phyloP scores from a whole-genome alignment of 2,113 vertebrate species.

The Calypte anna region DNA sequence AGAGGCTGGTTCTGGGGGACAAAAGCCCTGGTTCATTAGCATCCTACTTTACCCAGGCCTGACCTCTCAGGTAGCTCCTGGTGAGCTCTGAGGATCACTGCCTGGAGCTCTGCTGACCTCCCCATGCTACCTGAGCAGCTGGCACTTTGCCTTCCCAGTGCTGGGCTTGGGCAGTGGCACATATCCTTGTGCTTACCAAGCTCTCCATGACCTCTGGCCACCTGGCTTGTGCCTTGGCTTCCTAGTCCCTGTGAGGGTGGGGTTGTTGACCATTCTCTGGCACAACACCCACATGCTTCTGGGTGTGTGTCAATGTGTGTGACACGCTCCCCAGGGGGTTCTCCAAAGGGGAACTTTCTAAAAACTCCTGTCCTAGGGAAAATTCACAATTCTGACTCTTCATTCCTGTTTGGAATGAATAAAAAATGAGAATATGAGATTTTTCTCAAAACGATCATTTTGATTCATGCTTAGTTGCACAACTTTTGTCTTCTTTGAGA shows the following conservation, averaged over 20 bases:
- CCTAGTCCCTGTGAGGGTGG: accelerated
- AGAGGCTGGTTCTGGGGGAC: not conserved
- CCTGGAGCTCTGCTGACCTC: not conserved
- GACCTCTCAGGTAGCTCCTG: accelerated
- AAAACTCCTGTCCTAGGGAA: not conserved
- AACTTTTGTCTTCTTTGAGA: not conserved
- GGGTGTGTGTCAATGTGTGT: accelerated
- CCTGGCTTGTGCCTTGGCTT: not conserved
- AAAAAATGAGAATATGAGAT: not conserved
- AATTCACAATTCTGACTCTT: not conserved
- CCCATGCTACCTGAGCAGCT: not conserved
- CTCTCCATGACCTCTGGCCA: accelerated
- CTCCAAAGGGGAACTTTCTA: not conserved
- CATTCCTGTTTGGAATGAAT: not conserved
- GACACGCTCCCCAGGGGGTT: not conserved
- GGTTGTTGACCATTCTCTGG: not conserved
- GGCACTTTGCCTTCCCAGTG: not conserved
- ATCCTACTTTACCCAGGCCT: not conserved
- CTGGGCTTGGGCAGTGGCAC: not conserved
- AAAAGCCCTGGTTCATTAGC: accelerated
- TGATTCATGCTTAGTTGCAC: not conserved
- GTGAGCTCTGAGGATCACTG: not conserved
- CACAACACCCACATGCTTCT: accelerated
- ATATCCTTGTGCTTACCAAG: accelerated
- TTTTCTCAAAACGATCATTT: not conserved